Conservation (phyloP, 2,888 invertebrate genomes). For the Ectropis crepuscularia region DNA sequence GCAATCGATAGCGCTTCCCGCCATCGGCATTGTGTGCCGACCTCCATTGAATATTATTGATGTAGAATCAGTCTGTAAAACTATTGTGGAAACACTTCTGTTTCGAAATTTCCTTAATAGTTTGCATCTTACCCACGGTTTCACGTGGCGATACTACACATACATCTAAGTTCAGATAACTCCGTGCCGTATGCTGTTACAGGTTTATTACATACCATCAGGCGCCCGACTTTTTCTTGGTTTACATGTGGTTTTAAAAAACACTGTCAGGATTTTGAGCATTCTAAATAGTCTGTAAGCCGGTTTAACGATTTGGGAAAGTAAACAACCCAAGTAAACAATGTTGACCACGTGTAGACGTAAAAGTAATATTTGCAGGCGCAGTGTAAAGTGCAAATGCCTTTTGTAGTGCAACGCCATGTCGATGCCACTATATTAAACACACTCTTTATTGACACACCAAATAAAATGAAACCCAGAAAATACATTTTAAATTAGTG, state of each 20-base stretch:
- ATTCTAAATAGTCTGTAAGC: not conserved
- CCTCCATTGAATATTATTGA: slow-evolving; percentile 69
- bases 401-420: slow-evolving; percentile 10
- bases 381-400: slow-evolving; percentile 18
- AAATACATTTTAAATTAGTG: too few species aligned
- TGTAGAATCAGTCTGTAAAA: slow-evolving; percentile 44
- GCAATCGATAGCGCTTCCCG: slow-evolving; percentile 81
- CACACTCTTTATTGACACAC: too few species aligned
- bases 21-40: slow-evolving; percentile 66
- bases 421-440: slow-evolving; percentile 19
- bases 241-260: too few species aligned
- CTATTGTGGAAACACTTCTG: slow-evolving; percentile 20
- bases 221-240: too few species aligned
- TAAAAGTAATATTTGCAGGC: slow-evolving; percentile 13
- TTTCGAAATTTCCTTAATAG: slow-evolving; percentile 2
- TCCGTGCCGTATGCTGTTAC: too few species aligned
- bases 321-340: slow-evolving; percentile 21
- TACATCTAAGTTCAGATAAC: too few species aligned
- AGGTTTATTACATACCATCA: too few species aligned
- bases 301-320: slow-evolving; percentile 15
- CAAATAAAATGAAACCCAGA: too few species aligned
- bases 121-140: not conserved
- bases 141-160: too few species aligned
- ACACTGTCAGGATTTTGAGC: not conserved
- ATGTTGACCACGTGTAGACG: slow-evolving; percentile 7